Percentiles rank a stretch among this genome's conserved stretches.
These are phyloP conservation scores for Ceriagrion tenellum DNA, from an alignment of 2,888 invertebrate genomes.

Conservation along the genomic window DNA sequence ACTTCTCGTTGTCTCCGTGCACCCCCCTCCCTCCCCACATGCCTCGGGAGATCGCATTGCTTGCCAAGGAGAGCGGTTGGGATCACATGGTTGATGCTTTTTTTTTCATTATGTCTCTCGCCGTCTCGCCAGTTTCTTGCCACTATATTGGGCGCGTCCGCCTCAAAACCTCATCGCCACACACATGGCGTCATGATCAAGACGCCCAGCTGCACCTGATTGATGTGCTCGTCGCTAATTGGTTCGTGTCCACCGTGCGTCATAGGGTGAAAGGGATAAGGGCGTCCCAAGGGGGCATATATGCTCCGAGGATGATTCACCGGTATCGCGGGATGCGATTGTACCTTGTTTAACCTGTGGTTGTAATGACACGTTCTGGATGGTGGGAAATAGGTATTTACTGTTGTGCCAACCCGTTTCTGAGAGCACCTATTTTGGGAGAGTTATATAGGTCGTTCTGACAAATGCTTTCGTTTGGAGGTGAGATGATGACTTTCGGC, in stretches of 20 bases:
- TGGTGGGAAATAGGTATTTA: neutral
- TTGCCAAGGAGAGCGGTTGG: neutral
- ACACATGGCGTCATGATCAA: neutral
- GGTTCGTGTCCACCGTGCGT: neutral
- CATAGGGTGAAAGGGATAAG: neutral
- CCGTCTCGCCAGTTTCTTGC: neutral
- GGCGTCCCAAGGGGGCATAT: neutral
- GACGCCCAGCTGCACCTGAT: conserved; percentile 5
- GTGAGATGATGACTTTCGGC: no score
- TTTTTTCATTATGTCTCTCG: neutral
- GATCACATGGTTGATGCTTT: neutral
- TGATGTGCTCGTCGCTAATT: conserved; percentile 4
- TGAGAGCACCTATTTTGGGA: no score
- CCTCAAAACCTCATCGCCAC: neutral
- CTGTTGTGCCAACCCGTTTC: no score
- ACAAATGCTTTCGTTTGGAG: no score
- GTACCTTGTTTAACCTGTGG: neutral
- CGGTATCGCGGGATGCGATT: neutral
- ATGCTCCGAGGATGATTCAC: neutral
- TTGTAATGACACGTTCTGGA: neutral
- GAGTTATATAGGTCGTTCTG: no score
- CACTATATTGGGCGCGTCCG: neutral
- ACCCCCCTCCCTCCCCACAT: no score
- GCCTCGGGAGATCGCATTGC: neutral
- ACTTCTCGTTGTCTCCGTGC: no score